Base-by-base conservation (phyloP, 2,113 vertebrate species). In the Steatornis caripensis region DNA sequence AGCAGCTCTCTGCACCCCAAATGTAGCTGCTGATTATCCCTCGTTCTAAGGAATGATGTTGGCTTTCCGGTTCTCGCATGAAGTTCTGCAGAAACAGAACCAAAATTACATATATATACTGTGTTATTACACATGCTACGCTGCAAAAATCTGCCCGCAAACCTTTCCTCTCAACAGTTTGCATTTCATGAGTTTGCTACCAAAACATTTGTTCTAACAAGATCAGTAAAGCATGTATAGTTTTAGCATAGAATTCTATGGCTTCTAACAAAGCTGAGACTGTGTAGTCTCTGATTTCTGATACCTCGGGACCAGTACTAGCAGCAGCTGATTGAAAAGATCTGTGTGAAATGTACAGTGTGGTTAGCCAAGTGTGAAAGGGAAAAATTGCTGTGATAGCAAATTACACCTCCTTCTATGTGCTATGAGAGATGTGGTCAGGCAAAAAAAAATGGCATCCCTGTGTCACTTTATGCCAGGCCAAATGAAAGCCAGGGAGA, bases 341-440 rank as follows among this genome's bases (percentile, higher is more conserved):
- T 75, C 68, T 70, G 57, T 84, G 43, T 93, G 90, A 95, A 86
- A 66, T 29, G 46, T 36, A 48, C 53, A 66, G 76, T 48, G 55
- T 61, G 55, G 69, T 68, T 75, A 84, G 77, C 65, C 86, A 89
- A 95, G 76, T 66, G 37, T 94, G 88, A 94, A 92, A 81, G 66
- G 76, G 80, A 54, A 87, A 96, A 93, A 71, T 11, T 62, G 90
- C 90, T 91, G 88, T 55, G 71, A 64, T 48, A 82, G 90, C 88
- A 87, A 92, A 75, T 82, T 72, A 26, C 2, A 1, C 32, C 94
- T 95, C 94, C 80, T 84, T 94, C 94, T 95, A 75, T 5, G 6
- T 90, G 83, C 94, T 79, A 39, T 6, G 12, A 92, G 84, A 89
- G 93, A 90, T 82, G 80, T 69, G 84, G n/a, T 79, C 90, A 64